Base-by-base conservation (phyloP, 2,888 invertebrate genomes). In the Anagyrus pseudococci region DNA sequence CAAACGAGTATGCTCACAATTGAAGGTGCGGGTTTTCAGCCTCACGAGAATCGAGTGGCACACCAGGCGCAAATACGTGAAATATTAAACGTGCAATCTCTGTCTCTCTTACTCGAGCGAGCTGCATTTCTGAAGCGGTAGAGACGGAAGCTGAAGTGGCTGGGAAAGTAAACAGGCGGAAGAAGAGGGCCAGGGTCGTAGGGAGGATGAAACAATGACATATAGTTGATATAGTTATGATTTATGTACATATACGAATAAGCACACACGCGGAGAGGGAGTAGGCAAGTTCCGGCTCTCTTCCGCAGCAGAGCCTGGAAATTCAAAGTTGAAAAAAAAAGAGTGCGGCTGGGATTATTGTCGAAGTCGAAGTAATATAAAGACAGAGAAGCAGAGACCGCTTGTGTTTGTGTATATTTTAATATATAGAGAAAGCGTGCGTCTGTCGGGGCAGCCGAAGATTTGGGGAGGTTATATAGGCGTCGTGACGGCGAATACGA, bases 401-500 rank as follows among this genome's bases (percentile, higher is more conserved):
- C 10, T 37, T n/a, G n/a, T n/a, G n/a, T n/a, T n/a, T n/a, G n/a
- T n/a, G n/a, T n/a, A n/a, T n/a, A n/a, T n/a, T n/a, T n/a, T n/a
- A n/a, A n/a, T n/a, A n/a, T n/a, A n/a, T n/a, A 44, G 19, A 4
- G 17, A 6, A 17, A 8, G 25, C 48, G 53, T 41, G 53, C 53
- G 46, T 46, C 40, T n/a, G 17, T 26, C n/a, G 15, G 4, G 20
- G 19, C 25, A 26, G 15, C 29, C 37, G 37, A 37, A 33, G 58
- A 58, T 58, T 58, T 26, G 15, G 13, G 13, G 22, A 6, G 17
- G 6, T 19, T 17, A 44, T 19, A 8, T 29, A 33, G n/a, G 23
- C 10, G 23, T 29, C 60, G 60, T 60, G 60, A 48, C 60, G 47
- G 7, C 40, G 60, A 60, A 60, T 60, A 43, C 54, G 54, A 60